A percentile compares a stretch with the other conserved stretches of the same genome.
Conservation (phyloP, 2,113 vertebrate genomes). For the Prunella himalayana region DNA sequence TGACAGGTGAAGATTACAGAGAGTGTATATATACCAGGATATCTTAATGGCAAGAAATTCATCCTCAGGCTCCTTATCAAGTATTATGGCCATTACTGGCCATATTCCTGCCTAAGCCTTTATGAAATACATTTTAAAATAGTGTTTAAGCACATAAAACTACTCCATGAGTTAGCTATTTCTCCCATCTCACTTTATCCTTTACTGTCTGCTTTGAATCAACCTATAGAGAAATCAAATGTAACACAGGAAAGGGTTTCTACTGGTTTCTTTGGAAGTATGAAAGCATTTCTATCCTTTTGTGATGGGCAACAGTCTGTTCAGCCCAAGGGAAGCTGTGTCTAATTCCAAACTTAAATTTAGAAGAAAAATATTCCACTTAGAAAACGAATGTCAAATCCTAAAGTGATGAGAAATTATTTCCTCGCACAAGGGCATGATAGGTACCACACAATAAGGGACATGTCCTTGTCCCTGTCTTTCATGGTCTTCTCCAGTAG, state of each 20-base stretch:
- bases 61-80: background rate
- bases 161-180: background rate
- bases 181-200: background rate
- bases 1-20: background rate
- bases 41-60: background rate
- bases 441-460: background rate
- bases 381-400: background rate
- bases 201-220: background rate
- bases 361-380: background rate
- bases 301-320: background rate
- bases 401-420: background rate
- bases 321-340: background rate
- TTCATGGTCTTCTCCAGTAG: background rate
- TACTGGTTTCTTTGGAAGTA: background rate
- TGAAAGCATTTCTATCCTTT: background rate
- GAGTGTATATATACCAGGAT: background rate
- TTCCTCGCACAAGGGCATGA: accelerated
- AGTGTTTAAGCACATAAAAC: background rate
- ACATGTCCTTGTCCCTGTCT: background rate
- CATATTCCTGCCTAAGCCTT: background rate
- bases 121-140: background rate
- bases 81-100: background rate
- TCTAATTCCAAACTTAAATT: background rate
- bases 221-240: background rate
- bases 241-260: background rate